Evolutionary conservation across 1,140 invertebrate species (phyloP), one percentile per base, ranked within the genome.

Genomic region (Leptinotarsa lineolata): DNA sequence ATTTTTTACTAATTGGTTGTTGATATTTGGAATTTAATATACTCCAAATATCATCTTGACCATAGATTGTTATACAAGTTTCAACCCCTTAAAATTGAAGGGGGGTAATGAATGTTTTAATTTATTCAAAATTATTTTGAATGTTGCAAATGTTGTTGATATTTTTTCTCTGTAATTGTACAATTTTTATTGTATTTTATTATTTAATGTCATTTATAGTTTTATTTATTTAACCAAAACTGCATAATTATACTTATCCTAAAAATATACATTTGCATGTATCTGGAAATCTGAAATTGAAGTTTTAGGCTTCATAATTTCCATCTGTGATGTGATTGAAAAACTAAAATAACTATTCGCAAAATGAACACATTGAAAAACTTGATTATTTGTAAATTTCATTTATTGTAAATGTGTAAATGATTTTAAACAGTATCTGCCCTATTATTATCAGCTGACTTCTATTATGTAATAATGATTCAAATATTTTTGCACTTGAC

Each of bases 221-320:
- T 65, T 65, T 65, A 65, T 65, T 65, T 65, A 65, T 65, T 65
- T 39, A 65, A 65, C 39, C 63, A 24, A 65, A 65, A 65, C 24
- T 54, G 15, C 30, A 11, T 39, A 39, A 39, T 39, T 39, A 39
- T 39, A 39, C 8, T 30, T 30, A n/a, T n/a, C n/a, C 30, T 39
- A 39, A 39, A 39, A 39, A 39, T 39, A 39, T 8, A 39, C 30
- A 39, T 39, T 54, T 18, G n/a, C 48, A 54, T 16, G 48, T 54
- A 54, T 54, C 15, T 54, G 48, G 48, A 54, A 39, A 54, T 54
- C n/a, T 54, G n/a, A 54, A 54, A 46, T 46, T 46, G 15, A 18
- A 54, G 48, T 18, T 54, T 54, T 54, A 16, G 48, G 48, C 16
- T 54, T 54, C 15, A 22, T 22, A 22, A 30, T 64, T 64, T 64